These are phyloP conservation scores for Hippocampus mohnikei DNA, from an alignment of 2,113 vertebrate species.

Conservation along the genomic window DNA sequence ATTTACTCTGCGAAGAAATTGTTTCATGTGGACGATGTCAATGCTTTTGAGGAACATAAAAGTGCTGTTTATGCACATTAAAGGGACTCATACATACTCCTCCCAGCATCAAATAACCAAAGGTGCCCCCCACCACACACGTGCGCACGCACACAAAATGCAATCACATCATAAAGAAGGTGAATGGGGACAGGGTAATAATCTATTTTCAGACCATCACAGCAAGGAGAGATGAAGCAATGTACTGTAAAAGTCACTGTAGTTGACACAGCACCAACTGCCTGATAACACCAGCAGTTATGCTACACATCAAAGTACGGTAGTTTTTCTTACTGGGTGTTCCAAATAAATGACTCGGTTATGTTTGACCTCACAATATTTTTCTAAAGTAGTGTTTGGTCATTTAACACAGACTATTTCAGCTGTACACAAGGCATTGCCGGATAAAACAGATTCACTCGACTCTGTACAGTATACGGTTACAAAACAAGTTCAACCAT, in stretches of 20 bases:
- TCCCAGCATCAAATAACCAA: neutral
- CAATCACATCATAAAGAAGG: neutral
- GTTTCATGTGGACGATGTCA: neutral
- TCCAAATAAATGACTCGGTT: neutral
- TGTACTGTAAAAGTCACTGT: slow-evolving; percentile 13
- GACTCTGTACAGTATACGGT: neutral
- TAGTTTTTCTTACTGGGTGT: neutral
- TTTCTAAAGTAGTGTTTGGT: slow-evolving; percentile 1
- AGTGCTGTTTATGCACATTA: neutral
- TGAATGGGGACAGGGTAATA: neutral
- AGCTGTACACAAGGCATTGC: slow-evolving; percentile 15
- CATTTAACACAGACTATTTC: slow-evolving; percentile 4
- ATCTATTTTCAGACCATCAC: slow-evolving; percentile 1
- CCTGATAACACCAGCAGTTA: neutral
- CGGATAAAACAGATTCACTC: slow-evolving; percentile 11
- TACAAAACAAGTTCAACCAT: neutral
- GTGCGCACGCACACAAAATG: neutral
- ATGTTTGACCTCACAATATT: neutral
- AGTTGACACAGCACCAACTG: slow-evolving; percentile 5
- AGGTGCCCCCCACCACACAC: neutral
- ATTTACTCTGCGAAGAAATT: neutral
- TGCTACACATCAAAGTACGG: neutral
- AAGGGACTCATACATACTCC: neutral
- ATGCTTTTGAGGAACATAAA: neutral
- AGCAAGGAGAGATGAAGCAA: slow-evolving; percentile 14